Percentiles rank a stretch among this genome's conserved stretches.
These are phyloP conservation scores for Karalla daura DNA, from an alignment of 2,797 vertebrate species.

Conservation along the genomic window DNA sequence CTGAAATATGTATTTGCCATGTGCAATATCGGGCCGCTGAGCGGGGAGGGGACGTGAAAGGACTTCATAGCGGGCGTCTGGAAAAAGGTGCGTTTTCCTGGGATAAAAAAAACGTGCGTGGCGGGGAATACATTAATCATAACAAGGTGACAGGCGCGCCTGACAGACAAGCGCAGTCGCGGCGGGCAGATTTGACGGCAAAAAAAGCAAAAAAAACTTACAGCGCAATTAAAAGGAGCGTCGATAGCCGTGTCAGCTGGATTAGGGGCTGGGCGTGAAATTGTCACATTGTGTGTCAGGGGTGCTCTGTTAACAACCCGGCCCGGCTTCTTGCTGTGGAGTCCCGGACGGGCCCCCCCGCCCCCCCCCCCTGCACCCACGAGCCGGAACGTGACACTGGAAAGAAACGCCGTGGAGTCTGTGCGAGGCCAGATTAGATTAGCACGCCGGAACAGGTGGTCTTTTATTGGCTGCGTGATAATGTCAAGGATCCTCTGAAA, in stretches of 20 bases:
- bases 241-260: conserved; percentile 77
- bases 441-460: conserved; percentile 83
- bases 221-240: conserved; percentile 79
- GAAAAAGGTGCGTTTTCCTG: conserved; percentile 67
- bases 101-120: conserved; percentile 71
- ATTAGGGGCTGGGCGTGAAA: conserved; percentile 81
- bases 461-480: conserved; percentile 83
- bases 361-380: too few relatives aligned
- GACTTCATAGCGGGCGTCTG: conserved; percentile 67
- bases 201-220: conserved; percentile 68
- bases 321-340: conserved; percentile 64
- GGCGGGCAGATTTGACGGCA: conserved; percentile 64
- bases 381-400: conserved; percentile 76
- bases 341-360: conserved; percentile 41
- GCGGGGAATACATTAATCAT: conserved; percentile 80
- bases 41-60: conserved; percentile 51
- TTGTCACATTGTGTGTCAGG: conserved; percentile 80
- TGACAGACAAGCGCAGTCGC: conserved; percentile 71
- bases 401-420: conserved; percentile 72
- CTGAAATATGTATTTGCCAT: conserved; percentile 81
- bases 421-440: conserved; percentile 82
- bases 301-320: conserved; percentile 76
- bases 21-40: conserved; percentile 59
- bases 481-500: conserved; percentile 79
- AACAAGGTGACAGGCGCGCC: conserved; percentile 71